phyloP scores from a whole-genome alignment of 2,888 invertebrate genomes.

The Nephrotoma guestfalica region DNA sequence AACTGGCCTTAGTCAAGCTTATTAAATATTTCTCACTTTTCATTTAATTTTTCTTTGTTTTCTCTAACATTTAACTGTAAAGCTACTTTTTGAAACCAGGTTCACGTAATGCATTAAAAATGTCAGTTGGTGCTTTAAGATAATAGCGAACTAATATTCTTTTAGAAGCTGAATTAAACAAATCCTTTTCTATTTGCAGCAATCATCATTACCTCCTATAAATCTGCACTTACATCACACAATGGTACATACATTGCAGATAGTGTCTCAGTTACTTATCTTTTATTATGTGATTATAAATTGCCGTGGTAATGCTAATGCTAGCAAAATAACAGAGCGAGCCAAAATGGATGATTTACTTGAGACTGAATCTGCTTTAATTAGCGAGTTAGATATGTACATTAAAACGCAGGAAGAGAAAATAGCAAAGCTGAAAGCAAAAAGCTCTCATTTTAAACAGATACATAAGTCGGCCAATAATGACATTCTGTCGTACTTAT shows the following conservation, averaged over 20 bases:
- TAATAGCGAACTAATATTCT: no score
- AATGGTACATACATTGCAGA: neutral
- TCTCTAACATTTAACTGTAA: no score
- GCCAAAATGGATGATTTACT: slow-evolving; percentile 86
- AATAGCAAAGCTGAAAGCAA: slow-evolving; percentile 49
- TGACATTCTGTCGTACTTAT: slow-evolving; percentile 66
- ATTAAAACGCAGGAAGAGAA: slow-evolving; percentile 71
- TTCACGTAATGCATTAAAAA: no score
- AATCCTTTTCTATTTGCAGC: no score
- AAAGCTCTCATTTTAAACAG: neutral
- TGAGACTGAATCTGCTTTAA: slow-evolving; percentile 78
- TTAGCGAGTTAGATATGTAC: slow-evolving; percentile 72
- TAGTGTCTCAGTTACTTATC: neutral
- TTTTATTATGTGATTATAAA: neutral
- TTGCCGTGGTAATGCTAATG: slow-evolving; percentile 17
- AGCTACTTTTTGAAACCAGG: no score
- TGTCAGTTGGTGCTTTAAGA: no score
- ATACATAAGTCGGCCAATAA: slow-evolving; percentile 64
- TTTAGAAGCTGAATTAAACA: no score
- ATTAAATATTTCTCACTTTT: no score
- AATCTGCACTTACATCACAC: neutral
- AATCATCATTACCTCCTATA: no score
- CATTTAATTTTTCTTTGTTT: no score
- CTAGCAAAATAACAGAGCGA: slow-evolving; percentile 84
- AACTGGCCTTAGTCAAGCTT: no score